Percentiles rank a stretch among this genome's conserved stretches.
Evolutionary conservation across 2,113 vertebrate species (phyloP).

Genomic region (Antigone vipio): DNA sequence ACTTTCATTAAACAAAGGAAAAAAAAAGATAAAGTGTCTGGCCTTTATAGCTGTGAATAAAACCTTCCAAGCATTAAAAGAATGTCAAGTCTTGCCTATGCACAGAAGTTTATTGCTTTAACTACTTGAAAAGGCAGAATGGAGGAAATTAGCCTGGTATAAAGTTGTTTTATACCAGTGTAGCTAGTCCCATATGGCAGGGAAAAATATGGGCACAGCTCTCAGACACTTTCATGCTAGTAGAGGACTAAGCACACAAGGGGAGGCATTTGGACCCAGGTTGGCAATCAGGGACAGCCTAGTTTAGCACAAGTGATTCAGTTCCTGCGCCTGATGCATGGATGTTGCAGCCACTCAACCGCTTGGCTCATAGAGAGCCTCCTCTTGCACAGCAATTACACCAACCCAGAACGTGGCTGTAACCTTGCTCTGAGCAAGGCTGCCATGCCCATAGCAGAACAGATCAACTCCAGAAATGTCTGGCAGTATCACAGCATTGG

Average conservation of each 20-base stretch:
- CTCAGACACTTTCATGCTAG: neutral
- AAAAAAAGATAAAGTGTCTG: neutral
- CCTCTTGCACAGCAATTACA: neutral
- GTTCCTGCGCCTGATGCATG: neutral
- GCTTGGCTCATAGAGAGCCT: neutral
- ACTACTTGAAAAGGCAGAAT: neutral
- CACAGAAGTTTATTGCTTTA: neutral
- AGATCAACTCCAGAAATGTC: neutral
- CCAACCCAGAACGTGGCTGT: neutral
- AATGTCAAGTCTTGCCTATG: constrained; percentile 8
- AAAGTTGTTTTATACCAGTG: neutral
- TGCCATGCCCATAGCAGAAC: neutral
- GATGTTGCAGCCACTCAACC: neutral
- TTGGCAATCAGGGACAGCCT: neutral
- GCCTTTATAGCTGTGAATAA: constrained; percentile 19
- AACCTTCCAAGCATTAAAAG: constrained; percentile 34
- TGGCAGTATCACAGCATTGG: neutral
- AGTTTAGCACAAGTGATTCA: neutral
- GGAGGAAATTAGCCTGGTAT: neutral
- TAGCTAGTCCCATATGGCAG: neutral
- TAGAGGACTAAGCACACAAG: neutral
- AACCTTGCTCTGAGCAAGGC: neutral
- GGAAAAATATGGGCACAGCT: neutral
- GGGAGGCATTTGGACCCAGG: neutral
- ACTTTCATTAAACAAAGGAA: neutral